Evolutionary conservation across 2,113 vertebrate species (phyloP), one percentile per base, ranked within the genome.

Genomic region (Oreochromis niloticus): DNA sequence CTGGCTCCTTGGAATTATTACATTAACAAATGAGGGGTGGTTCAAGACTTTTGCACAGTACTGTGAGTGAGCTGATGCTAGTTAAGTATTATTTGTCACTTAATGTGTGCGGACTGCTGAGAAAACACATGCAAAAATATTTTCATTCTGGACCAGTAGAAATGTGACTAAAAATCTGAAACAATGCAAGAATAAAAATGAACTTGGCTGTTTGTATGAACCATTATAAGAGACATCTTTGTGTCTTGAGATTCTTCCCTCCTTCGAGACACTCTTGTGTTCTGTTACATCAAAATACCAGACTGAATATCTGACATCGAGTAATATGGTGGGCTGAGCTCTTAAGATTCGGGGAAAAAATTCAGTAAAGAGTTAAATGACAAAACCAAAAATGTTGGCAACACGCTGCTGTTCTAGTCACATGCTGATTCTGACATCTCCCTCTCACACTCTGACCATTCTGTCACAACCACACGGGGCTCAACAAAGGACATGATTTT

Each of bases 321-420:
- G 13, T 48, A 7, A 75, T 30, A 48, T 48, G 68, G 9, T 75
- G 3, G 41, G 4, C 22, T 16, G 5, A 24, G 9, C 41, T 48
- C 68, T 48, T 48, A 48, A 73, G 22, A 17, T 73, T 73, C 14
- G 16, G 13, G 9, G 41, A 27, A 43, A 46, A 10, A 5, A 46
- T 9, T 75, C 24, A 50, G 43, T 30, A 48, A 50, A 48, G 24
- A 75, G 6, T 48, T 30, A 48, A 2, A 32, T 19, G 22, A 78
- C 9, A 50, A 43, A 78, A 3, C 71, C 43, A 32, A 78, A 0
- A 7, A 22, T 32, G 19, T 50, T 50, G 43, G 41, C 68, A 46
- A 46, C 14, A 1, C 0, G 9, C 24, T 75, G 6, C 27, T 78
- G 43, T 19, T 30, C 24, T 17, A 30, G 22, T 17, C 41, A 9